Conservation (phyloP, 2,888 invertebrate species). For the Tromatobia lineatoria region DNA sequence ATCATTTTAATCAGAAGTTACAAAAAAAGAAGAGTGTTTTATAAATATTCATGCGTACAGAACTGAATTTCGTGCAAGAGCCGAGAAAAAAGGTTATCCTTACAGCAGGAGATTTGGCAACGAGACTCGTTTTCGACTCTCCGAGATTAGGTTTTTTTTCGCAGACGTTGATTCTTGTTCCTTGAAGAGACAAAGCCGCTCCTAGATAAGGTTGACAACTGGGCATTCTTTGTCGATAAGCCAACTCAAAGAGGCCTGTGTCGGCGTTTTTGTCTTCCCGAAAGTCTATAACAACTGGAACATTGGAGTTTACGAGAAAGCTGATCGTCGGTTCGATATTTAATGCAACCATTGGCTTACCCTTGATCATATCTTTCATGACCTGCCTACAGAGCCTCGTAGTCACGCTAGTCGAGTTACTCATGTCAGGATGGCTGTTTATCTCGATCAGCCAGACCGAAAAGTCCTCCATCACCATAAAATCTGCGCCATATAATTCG, state of each 20-base stretch:
- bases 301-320: slow-evolving; percentile 34
- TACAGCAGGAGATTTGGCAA: slow-evolving; percentile 77
- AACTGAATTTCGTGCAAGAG: neutral
- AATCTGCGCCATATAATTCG: slow-evolving; percentile 98
- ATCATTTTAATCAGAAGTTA: too few species aligned
- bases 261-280: slow-evolving; percentile 90
- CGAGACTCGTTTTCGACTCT: slow-evolving; percentile 83
- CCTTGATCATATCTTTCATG: slow-evolving; percentile 96
- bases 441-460: slow-evolving; percentile 98
- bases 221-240: slow-evolving; percentile 92
- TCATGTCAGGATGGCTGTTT: slow-evolving; percentile 97
- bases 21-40: too few species aligned
- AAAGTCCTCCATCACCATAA: slow-evolving; percentile 95
- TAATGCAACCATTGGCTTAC: slow-evolving; percentile 85
- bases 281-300: slow-evolving; percentile 92
- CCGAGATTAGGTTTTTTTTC: slow-evolving; percentile 83
- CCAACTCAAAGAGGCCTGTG: slow-evolving; percentile 93
- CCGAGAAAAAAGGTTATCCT: slow-evolving; percentile 5
- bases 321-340: slow-evolving; percentile 10
- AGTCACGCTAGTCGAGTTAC: slow-evolving; percentile 96
- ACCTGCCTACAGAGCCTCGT: slow-evolving; percentile 94
- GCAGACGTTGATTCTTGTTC: slow-evolving; percentile 87
- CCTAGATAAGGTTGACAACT: slow-evolving; percentile 94
- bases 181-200: slow-evolving; percentile 90
- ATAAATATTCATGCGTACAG: too few species aligned